A percentile compares a stretch with the other conserved stretches of the same genome.
These are phyloP conservation scores for Syngnathoides biaculeatus DNA, from an alignment of 2,113 vertebrate species.

Conservation along the genomic window DNA sequence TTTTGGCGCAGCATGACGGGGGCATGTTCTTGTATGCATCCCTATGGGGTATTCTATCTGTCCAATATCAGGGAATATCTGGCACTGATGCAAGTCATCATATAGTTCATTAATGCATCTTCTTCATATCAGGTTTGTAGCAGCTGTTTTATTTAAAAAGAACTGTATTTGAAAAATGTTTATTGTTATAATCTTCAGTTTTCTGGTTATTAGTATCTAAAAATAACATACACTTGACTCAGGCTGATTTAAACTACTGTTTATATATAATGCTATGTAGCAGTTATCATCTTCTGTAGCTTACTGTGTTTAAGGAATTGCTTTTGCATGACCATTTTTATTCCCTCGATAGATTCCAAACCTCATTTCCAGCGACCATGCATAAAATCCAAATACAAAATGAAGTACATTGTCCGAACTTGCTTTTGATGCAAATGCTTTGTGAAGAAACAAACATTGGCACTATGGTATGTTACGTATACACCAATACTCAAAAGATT, in stretches of 20 bases:
- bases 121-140: constrained; percentile 34
- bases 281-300: constrained; percentile 33
- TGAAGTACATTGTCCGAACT: background rate
- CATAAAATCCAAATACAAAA: constrained; percentile 28
- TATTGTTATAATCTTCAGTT: constrained; percentile 23
- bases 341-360: constrained; percentile 12
- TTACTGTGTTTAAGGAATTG: background rate
- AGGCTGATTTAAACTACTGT: constrained; percentile 66
- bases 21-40: background rate
- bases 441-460: constrained; percentile 38
- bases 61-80: constrained; percentile 2
- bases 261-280: constrained; percentile 40
- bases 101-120: constrained; percentile 23
- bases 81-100: constrained; percentile 13
- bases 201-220: constrained; percentile 48
- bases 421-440: constrained; percentile 30
- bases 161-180: constrained; percentile 20
- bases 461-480: constrained; percentile 29
- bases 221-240: constrained; percentile 46
- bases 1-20: background rate
- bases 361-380: constrained; percentile 3
- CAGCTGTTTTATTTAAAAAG: constrained; percentile 41
- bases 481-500: constrained; percentile 52
- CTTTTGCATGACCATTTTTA: constrained; percentile 26
- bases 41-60: background rate